phyloP scores from a whole-genome alignment of 2,797 vertebrate genomes.

The Esox lucius region DNA sequence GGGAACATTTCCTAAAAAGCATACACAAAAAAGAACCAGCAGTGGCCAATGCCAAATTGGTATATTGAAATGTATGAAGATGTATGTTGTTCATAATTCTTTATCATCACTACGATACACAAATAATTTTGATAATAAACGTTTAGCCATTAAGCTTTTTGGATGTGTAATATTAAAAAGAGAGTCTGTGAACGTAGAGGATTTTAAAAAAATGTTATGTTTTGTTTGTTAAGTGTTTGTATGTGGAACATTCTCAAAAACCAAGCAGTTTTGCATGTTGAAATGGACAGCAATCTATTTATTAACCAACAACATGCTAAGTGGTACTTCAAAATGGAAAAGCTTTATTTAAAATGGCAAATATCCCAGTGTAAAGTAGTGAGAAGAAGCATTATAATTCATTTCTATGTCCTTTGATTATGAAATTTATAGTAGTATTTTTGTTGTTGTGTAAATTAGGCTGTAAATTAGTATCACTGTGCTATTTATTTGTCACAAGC shows the following conservation, averaged over 20 bases:
- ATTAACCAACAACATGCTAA: constrained; percentile 57
- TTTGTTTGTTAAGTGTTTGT: constrained; percentile 26
- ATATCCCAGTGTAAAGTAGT: constrained; percentile 44
- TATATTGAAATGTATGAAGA: background rate
- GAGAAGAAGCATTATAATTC: constrained; percentile 49
- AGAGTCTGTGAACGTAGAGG: constrained; percentile 1
- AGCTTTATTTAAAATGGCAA: constrained; percentile 59
- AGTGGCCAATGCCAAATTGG: constrained; percentile 5
- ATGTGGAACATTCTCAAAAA: constrained; percentile 36
- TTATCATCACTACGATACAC: constrained; percentile 6
- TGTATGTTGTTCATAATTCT: constrained; percentile 12
- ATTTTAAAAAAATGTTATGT: constrained; percentile 17
- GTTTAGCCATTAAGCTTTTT: constrained; percentile 2
- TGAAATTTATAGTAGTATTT: constrained; percentile 44
- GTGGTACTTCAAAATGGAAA: constrained; percentile 54
- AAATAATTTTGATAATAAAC: constrained; percentile 12
- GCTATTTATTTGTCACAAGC: constrained; percentile 56
- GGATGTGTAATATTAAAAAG: constrained; percentile 16
- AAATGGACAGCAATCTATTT: constrained; percentile 64
- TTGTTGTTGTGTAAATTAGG: constrained; percentile 31
- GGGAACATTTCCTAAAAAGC: background rate
- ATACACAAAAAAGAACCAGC: background rate
- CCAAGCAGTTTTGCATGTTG: constrained; percentile 58
- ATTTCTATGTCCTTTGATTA: constrained; percentile 41
- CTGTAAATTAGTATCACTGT: constrained; percentile 44